A percentile compares a stretch with the other conserved stretches of the same genome.
Evolutionary conservation across 1,140 invertebrate species (phyloP).

Genomic region (Aleiodes sp.): DNA sequence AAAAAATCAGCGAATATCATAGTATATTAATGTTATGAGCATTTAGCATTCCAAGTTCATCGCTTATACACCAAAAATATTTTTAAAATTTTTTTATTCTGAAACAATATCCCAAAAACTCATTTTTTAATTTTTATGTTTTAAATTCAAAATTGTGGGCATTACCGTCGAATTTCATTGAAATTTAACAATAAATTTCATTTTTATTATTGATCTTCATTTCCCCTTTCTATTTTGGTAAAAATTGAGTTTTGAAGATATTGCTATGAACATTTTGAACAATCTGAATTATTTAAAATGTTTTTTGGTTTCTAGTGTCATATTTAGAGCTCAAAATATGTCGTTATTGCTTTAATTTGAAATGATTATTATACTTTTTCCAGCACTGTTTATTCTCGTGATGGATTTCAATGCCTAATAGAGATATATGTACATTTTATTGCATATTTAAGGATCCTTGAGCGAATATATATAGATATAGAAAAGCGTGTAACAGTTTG

Average conservation of each 20-base stretch:
- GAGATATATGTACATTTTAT: not conserved
- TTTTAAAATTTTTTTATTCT: not conserved
- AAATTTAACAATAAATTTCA: not conserved
- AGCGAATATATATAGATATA: no score
- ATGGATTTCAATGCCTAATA: not conserved
- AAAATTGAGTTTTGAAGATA: no score
- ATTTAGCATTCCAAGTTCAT: not conserved
- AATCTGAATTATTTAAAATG: not conserved
- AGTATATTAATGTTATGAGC: slow-evolving; percentile 6
- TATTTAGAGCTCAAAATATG: not conserved
- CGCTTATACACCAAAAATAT: not conserved
- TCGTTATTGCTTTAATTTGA: not conserved
- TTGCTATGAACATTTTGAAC: not conserved
- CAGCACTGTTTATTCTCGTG: not conserved
- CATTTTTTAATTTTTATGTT: not conserved
- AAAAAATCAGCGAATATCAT: slow-evolving; percentile 12
- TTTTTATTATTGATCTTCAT: not conserved
- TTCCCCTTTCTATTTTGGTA: not conserved
- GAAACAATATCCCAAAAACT: no score
- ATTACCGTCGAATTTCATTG: no score
- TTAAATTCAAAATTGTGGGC: not conserved
- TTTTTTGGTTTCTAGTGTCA: not conserved
- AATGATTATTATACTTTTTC: not conserved
- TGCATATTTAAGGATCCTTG: slow-evolving; percentile 1
- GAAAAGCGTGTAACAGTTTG: no score